Base-by-base conservation (phyloP, 2,113 vertebrate species). In the Mesoclemmys tuberculata region DNA sequence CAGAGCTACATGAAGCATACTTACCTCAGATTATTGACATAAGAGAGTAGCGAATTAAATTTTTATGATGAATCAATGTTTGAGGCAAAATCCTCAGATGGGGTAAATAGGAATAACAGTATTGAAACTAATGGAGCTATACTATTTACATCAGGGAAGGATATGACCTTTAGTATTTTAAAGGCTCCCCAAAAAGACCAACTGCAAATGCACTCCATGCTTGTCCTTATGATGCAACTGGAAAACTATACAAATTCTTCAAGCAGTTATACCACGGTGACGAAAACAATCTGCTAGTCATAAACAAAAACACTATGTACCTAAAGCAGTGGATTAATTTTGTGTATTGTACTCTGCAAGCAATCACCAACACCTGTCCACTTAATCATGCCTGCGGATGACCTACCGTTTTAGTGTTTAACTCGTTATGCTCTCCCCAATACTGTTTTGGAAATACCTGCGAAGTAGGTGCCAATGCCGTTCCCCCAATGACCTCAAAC, bases 11-110 rank as follows among this genome's bases (percentile, higher is more conserved):
- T 38, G 41, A 87, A 93, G 81, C 1, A 0, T 27, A 85, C 87
- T 85, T 81, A 83, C 75, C 87, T 55, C 35, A 41, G 77, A 82
- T 94, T 78, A 94, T 38, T 85, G 84, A 88, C 83, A 83, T 74
- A 80, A 87, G 84, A 49, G 81, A 89, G 51, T 54, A 90, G 80
- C 29, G 27, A 52, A 92, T 41, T 84, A 90, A 83, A 89, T 85
- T 95, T 95, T 56, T 71, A 82, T 85, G 56, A 93, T 83, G 79
- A 55, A 88, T 82, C 41, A 82, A 83, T 64, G 87, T 92, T 78
- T 55, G 80, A 38, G 46, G 18, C 12, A 19, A 79, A 93, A 87
- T 88, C 48, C 64, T 80, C 79, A 95, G 58, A 55, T 79, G 54
- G 22, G 82, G 79, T 87, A 94, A 92, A 88, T 56, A 55, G 41